Conservation (phyloP, 2,888 invertebrate species). For the Hartigia nigra region DNA sequence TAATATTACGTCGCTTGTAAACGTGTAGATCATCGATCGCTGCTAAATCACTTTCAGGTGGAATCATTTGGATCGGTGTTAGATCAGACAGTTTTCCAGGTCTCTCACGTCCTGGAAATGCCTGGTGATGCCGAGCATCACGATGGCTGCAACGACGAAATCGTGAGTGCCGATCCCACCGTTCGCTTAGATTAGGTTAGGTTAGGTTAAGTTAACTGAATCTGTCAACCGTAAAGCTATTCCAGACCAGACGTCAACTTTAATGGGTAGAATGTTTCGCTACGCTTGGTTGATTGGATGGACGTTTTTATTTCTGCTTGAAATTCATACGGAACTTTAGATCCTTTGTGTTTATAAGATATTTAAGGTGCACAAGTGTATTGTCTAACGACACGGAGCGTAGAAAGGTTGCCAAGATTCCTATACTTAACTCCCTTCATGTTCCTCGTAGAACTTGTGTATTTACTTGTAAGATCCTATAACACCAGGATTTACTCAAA, state of each 20-base stretch:
- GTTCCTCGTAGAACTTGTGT: background rate
- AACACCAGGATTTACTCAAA: background rate
- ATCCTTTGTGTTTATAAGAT: background rate
- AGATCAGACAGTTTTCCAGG: background rate
- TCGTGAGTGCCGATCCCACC: constrained; percentile 46
- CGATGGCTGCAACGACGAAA: constrained; percentile 11
- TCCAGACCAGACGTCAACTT: background rate
- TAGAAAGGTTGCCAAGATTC: background rate
- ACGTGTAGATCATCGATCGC: background rate
- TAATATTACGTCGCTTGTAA: too few relatives aligned
- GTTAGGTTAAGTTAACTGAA: background rate
- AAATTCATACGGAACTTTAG: background rate
- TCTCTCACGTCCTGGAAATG: background rate
- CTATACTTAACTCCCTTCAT: background rate
- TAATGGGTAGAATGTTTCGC: background rate
- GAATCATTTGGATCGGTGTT: background rate
- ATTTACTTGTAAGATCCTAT: background rate
- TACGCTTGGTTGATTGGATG: background rate
- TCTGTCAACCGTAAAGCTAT: background rate
- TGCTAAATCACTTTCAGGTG: background rate
- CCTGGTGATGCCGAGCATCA: background rate
- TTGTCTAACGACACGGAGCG: background rate
- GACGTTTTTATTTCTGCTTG: background rate
- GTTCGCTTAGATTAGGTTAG: background rate
- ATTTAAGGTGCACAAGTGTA: background rate